phyloP scores from a whole-genome alignment of 2,797 vertebrate species.

The Clarias fuscus region DNA sequence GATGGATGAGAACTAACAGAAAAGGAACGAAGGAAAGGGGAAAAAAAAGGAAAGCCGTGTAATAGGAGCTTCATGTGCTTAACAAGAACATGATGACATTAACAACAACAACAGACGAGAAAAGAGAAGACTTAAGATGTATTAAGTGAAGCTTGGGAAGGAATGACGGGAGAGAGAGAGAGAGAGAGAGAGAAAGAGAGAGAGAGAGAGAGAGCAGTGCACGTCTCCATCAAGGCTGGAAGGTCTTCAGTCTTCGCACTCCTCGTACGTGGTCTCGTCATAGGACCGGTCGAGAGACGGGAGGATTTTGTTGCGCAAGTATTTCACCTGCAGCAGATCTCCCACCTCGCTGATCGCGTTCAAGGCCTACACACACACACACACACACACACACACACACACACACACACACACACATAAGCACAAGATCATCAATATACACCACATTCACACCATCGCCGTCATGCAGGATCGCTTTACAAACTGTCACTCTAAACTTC shows the following conservation, averaged over 20 bases:
- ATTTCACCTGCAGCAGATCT: conserved; percentile 82
- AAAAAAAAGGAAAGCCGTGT: not conserved
- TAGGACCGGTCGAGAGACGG: conserved; percentile 80
- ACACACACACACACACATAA: conserved; percentile 47
- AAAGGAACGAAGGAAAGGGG: not conserved
- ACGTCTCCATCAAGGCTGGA: conserved; percentile 53
- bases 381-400: conserved; percentile 39
- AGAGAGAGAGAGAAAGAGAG: conserved; percentile 52
- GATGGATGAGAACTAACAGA: conserved; percentile 35
- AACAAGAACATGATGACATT: not conserved
- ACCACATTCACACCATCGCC: not conserved
- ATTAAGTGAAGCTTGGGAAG: conserved; percentile 46
- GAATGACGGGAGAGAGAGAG: conserved; percentile 42
- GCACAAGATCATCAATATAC: not conserved
- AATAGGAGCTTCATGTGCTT: conserved; percentile 42
- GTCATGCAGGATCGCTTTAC: not conserved
- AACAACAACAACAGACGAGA: conserved; percentile 12
- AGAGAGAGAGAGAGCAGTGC: conserved; percentile 54
- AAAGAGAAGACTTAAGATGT: conserved; percentile 36
- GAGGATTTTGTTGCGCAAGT: conserved; percentile 77
- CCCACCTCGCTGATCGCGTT: conserved; percentile 82
- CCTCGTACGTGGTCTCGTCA: conserved; percentile 83
- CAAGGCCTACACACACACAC: conserved; percentile 72
- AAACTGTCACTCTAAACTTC: not conserved
- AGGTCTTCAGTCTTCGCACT: conserved; percentile 81